These are phyloP conservation scores for Sylvia borin DNA, from an alignment of 2,797 vertebrate genomes.

Conservation along the genomic window DNA sequence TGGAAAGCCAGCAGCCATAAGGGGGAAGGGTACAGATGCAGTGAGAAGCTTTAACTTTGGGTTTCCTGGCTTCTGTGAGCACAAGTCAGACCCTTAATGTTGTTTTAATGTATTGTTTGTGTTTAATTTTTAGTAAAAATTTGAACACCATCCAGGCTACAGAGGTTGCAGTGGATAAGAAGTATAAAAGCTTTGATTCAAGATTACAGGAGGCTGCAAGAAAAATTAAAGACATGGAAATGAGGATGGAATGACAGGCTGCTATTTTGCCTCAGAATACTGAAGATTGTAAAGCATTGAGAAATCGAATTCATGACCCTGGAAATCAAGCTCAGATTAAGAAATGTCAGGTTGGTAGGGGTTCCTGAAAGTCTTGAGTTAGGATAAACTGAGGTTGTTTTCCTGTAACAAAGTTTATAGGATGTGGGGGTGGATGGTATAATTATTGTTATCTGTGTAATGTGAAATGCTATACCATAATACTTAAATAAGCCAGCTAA, in stretches of 20 bases:
- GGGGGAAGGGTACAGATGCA: constrained; percentile 16
- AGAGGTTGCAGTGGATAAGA: constrained; percentile 75
- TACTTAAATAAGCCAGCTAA: not conserved
- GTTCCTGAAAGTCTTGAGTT: constrained; percentile 46
- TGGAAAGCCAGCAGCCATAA: not conserved
- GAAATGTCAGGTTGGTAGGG: constrained; percentile 81
- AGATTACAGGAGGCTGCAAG: constrained; percentile 71
- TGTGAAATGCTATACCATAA: not conserved
- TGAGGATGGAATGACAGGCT: constrained; percentile 76
- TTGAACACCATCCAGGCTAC: constrained; percentile 74
- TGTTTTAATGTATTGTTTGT: constrained; percentile 78
- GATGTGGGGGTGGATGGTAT: constrained; percentile 51
- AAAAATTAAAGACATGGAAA: constrained; percentile 75
- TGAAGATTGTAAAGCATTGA: constrained; percentile 76
- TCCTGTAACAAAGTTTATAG: not conserved
- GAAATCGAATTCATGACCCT: constrained; percentile 78
- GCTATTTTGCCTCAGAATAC: constrained; percentile 73
- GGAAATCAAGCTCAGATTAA: constrained; percentile 76
- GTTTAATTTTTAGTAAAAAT: constrained; percentile 81
- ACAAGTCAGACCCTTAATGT: constrained; percentile 48
- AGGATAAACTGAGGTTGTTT: constrained; percentile 32
- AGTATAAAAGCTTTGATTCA: constrained; percentile 76
- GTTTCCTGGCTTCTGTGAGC: constrained; percentile 32
- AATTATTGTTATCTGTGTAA: not conserved
- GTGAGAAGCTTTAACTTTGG: constrained; percentile 42